These are phyloP conservation scores for Teleogryllus oceanicus DNA, from an alignment of 2,888 invertebrate species.

Conservation along the genomic window DNA sequence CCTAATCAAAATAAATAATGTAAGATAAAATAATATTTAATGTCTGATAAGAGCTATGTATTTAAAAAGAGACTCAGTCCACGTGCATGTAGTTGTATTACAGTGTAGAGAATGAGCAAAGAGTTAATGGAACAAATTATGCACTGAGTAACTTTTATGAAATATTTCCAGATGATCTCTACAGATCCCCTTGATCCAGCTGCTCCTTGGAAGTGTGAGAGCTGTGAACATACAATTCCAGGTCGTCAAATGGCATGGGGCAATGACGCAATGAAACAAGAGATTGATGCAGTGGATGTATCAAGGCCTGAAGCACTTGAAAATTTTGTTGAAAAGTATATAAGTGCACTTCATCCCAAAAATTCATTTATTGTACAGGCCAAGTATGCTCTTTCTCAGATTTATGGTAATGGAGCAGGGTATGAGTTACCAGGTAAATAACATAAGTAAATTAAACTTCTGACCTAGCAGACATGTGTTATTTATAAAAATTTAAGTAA, in stretches of 20 bases:
- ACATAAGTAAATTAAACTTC: not conserved
- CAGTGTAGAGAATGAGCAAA: no score
- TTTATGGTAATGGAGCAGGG: constrained; percentile 62
- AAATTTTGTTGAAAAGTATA: constrained; percentile 61
- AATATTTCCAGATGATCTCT: constrained; percentile 51
- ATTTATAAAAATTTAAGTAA: no score
- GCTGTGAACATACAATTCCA: constrained; percentile 57
- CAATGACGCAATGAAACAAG: constrained; percentile 60
- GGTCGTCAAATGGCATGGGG: constrained; percentile 60
- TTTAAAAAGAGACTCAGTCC: no score
- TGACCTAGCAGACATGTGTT: no score
- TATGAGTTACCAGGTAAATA: constrained; percentile 54
- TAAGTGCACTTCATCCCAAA: constrained; percentile 60
- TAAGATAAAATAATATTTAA: no score
- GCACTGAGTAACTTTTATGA: no score
- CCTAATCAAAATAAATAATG: no score
- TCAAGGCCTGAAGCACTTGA: constrained; percentile 57
- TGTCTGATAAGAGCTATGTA: no score
- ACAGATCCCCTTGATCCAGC: constrained; percentile 58
- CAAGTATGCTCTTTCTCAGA: constrained; percentile 65
- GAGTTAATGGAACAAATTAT: no score
- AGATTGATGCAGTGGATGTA: constrained; percentile 56
- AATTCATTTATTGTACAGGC: constrained; percentile 66
- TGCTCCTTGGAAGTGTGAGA: constrained; percentile 63
- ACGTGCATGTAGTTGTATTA: no score